Conservation (phyloP, 2,113 vertebrate species). For the Pterophyllum scalare region DNA sequence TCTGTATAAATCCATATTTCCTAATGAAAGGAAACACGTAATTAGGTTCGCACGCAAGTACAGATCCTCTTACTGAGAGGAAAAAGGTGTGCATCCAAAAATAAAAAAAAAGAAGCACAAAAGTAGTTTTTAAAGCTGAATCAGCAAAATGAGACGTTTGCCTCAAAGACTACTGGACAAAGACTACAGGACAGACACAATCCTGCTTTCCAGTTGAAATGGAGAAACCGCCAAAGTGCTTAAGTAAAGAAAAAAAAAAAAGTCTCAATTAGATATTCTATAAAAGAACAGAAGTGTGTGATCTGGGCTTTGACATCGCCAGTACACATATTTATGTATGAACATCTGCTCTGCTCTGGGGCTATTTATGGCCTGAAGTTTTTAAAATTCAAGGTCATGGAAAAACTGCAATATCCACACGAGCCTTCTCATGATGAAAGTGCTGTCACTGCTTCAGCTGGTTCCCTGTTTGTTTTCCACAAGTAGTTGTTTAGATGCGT, state of each 20-base stretch:
- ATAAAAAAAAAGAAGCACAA: background rate
- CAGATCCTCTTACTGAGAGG: background rate
- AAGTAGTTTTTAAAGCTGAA: background rate
- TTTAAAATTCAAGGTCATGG: conserved; percentile 63
- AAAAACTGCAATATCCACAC: conserved; percentile 18
- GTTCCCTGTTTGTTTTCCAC: conserved; percentile 4
- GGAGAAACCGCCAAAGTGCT: conserved; percentile 27
- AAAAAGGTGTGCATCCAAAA: background rate
- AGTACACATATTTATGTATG: conserved; percentile 75
- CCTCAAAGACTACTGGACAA: background rate
- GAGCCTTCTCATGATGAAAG: conserved; percentile 36
- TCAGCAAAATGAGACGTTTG: background rate
- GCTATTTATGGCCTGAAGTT: conserved; percentile 52
- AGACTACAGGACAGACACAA: too few relatives aligned
- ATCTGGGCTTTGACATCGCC: conserved; percentile 55
- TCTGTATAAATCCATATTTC: background rate
- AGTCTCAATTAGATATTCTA: conserved; percentile 16
- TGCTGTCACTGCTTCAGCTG: background rate
- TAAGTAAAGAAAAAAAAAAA: background rate
- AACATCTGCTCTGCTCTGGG: conserved; percentile 71
- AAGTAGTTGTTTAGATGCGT: background rate
- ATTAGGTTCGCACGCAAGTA: background rate
- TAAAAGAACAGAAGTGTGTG: conserved; percentile 30
- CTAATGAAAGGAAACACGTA: background rate
- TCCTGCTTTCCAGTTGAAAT: background rate